phyloP scores from a whole-genome alignment of 2,888 invertebrate genomes.

The Acronicta leporina region DNA sequence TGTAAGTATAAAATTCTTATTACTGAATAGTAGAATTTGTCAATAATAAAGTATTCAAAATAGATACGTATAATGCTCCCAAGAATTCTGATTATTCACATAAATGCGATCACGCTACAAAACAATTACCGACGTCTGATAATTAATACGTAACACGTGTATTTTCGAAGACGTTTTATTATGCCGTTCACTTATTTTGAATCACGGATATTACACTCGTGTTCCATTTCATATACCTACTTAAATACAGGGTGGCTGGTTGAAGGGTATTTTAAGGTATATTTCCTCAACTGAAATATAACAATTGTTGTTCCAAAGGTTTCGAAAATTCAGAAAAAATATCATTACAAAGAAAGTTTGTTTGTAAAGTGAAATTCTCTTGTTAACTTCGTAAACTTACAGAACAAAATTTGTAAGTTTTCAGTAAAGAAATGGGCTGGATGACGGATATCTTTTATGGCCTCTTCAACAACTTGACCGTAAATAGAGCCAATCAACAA shows the following conservation, averaged over 20 bases:
- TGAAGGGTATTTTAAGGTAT: too few relatives aligned
- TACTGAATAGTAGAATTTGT: not conserved
- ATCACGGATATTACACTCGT: constrained; percentile 7
- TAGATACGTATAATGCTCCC: constrained; percentile 2
- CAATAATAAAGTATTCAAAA: not conserved
- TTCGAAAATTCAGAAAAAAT: too few relatives aligned
- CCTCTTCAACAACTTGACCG: too few relatives aligned
- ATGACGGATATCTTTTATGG: too few relatives aligned
- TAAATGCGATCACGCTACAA: constrained; percentile 36
- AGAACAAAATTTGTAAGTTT: too few relatives aligned
- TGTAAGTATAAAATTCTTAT: not conserved
- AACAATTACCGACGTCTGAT: constrained; percentile 41
- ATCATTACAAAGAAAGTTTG: too few relatives aligned
- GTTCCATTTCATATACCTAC: constrained; percentile 9
- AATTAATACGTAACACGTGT: constrained; percentile 36
- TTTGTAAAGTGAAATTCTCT: not conserved
- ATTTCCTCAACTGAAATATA: too few relatives aligned
- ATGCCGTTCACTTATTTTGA: constrained; percentile 30
- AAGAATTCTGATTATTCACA: constrained; percentile 24
- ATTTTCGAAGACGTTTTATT: constrained; percentile 37
- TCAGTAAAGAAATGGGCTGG: too few relatives aligned
- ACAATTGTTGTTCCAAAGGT: too few relatives aligned
- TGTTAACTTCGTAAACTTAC: not conserved
- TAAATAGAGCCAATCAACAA: too few relatives aligned
- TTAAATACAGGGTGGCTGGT: too few relatives aligned